Evolutionary conservation across 2,113 vertebrate genomes (phyloP).

Genomic region (Callocephalon fimbriatum): DNA sequence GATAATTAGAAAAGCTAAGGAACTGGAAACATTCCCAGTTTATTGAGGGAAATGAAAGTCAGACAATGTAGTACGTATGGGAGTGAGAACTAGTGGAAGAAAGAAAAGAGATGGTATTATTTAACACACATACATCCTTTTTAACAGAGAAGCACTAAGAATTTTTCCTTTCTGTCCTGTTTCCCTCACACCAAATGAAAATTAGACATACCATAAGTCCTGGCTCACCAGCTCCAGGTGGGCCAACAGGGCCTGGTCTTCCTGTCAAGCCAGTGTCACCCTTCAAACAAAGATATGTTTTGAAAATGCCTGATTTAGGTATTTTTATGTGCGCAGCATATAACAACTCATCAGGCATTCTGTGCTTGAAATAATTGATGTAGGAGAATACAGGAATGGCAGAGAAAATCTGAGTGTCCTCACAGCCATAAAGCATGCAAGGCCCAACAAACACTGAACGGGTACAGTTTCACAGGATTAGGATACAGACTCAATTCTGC

Average conservation of each 20-base stretch:
- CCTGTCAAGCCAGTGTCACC: conserved; percentile 87
- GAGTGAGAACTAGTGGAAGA: background rate
- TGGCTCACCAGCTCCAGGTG: conserved; percentile 85
- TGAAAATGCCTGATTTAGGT: background rate
- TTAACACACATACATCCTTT: background rate
- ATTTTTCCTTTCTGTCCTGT: background rate
- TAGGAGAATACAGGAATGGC: background rate
- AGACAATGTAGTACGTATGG: rapidly evolving
- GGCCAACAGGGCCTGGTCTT: conserved; percentile 83
- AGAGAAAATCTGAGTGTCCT: background rate
- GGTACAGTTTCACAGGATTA: background rate
- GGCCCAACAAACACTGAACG: background rate
- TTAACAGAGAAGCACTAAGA: background rate
- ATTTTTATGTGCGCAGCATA: background rate
- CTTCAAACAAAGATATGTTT: conserved; percentile 70
- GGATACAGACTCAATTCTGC: background rate
- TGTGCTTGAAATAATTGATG: background rate
- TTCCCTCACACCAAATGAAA: background rate
- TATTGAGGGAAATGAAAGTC: background rate
- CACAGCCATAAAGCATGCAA: background rate
- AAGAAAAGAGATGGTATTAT: background rate
- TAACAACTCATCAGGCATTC: background rate
- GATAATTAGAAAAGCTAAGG: background rate
- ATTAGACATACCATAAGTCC: conserved; percentile 82
- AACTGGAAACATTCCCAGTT: background rate